phyloP scores from a whole-genome alignment of 2,888 invertebrate genomes.

The Andrena minutula region DNA sequence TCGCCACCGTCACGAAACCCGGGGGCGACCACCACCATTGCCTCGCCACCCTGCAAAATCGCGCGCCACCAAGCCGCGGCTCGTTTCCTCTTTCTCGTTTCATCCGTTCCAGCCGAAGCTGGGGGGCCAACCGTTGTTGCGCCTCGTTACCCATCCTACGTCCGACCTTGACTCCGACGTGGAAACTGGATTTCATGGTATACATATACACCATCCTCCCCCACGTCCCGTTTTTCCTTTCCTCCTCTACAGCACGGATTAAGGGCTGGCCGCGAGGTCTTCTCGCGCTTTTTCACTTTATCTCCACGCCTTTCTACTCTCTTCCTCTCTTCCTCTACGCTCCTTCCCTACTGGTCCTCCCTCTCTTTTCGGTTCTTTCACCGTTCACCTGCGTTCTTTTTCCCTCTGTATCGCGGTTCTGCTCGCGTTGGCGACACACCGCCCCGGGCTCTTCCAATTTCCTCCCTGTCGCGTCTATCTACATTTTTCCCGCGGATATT shows the following conservation, averaged over 20 bases:
- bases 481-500: constrained; percentile 56
- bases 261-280: constrained; percentile 61
- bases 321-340: constrained; percentile 4
- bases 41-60: constrained; percentile 55
- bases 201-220: constrained; percentile 46
- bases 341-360: too few relatives aligned
- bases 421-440: constrained; percentile 54
- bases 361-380: background rate
- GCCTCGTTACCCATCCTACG: constrained; percentile 75
- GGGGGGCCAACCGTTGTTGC: constrained; percentile 70
- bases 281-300: constrained; percentile 38
- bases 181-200: constrained; percentile 72
- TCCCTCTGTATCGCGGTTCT: constrained; percentile 62
- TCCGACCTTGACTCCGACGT: constrained; percentile 71
- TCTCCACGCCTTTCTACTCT: background rate
- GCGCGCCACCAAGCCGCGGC: constrained; percentile 47
- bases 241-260: constrained; percentile 57
- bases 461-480: constrained; percentile 66
- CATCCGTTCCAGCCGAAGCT: constrained; percentile 58
- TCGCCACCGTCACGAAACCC: constrained; percentile 9
- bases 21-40: constrained; percentile 28
- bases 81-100: constrained; percentile 66
- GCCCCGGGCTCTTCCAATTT: constrained; percentile 76
- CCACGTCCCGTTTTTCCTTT: background rate
- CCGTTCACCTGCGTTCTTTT: constrained; percentile 11